A percentile compares a stretch with the other conserved stretches of the same genome.
These are phyloP conservation scores for Pseudorhombus dupliciocellatus DNA, from an alignment of 2,113 vertebrate species.

Conservation along the genomic window DNA sequence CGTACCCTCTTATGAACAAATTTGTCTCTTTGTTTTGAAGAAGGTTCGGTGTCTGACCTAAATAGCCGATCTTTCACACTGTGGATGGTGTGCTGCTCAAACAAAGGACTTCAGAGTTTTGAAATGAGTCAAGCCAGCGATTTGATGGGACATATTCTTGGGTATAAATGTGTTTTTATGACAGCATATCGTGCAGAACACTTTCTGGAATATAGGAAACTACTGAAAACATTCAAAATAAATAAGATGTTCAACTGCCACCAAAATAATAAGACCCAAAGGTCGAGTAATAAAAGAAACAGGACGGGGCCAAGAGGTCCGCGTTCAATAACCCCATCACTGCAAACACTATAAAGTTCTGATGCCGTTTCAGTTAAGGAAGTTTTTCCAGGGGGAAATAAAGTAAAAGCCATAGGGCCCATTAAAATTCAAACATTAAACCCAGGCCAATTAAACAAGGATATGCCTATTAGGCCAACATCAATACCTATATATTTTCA, in stretches of 20 bases:
- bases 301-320: background rate
- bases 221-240: background rate
- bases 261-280: background rate
- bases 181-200: background rate
- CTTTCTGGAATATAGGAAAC: background rate
- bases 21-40: conserved; percentile 5
- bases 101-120: background rate
- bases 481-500: no score
- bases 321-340: background rate
- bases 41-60: conserved; percentile 38
- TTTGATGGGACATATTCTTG: background rate
- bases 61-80: conserved; percentile 16
- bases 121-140: background rate
- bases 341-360: background rate
- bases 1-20: conserved; percentile 30
- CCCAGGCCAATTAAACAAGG: no score
- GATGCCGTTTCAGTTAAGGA: background rate
- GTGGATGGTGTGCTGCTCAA: background rate
- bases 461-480: no score
- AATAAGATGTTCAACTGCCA: background rate
- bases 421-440: background rate
- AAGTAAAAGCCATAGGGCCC: no score
- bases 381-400: no score
- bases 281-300: background rate
- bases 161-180: background rate